Base-by-base conservation (phyloP, 2,113 vertebrate species). In the Notothenia rossii region DNA sequence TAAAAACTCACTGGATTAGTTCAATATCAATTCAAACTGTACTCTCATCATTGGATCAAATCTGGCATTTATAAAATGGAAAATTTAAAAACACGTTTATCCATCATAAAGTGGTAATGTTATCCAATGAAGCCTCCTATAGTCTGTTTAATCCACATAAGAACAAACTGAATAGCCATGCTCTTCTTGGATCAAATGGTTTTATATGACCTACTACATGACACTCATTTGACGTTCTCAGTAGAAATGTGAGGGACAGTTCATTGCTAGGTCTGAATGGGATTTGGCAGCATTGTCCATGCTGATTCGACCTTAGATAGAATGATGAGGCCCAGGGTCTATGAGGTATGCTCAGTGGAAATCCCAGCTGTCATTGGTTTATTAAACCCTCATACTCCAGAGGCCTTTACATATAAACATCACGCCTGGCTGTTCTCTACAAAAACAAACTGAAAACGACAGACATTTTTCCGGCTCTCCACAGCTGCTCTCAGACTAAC, bases 361-460 rank as follows among this genome's bases (percentile, higher is more conserved):
- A 86, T 85, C 86, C 84, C 75, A 82, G 83, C 83, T 85, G 84
- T 84, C 88, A 82, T 81, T 88, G 80, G 75, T 88, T 88, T 86
- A 89, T 91, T 90, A 84, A 91, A 87, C 79, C 68, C 45, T 77
- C 61, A 54, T 78, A 87, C 85, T 85, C 83, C 45, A 77, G 84
- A 89, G 84, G 69, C 87, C 72, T 87, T 86, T 69, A 89, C 81
- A 88, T 77, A 81, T 72, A 88, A 91, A 90, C 86, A 89, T 81
- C 66, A 86, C 29, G 62, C 72, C 66, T 83, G 81, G 75, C 79
- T 85, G 70, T 87, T 90, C 75, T 54, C 71, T 81, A 55, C 64
- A 82, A 88, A 71, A 91, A 90, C 81, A 92, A 88, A 90, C 82
- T 55, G 55, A 40, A 81, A 84, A 58, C 18, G 29, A 72, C 64